Evolutionary conservation across 2,113 vertebrate genomes (phyloP).

Genomic region (Melanotaenia duboulayi): DNA sequence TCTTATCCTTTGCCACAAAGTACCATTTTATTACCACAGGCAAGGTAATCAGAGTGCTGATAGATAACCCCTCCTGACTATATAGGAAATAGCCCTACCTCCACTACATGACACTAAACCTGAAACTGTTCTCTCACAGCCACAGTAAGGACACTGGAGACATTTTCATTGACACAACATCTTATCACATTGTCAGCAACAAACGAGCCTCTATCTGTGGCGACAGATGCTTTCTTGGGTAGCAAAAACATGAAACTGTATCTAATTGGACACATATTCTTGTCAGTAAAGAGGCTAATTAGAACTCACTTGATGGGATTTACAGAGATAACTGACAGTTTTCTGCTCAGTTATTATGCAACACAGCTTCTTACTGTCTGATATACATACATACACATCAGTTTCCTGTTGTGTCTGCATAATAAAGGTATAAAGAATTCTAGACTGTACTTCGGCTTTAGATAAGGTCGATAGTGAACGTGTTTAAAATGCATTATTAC

Average conservation of each 20-base stretch:
- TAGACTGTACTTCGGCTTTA: neutral
- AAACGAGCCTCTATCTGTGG: conserved; percentile 46
- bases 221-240: conserved; percentile 43
- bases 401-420: conserved; percentile 25
- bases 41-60: conserved; percentile 40
- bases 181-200: conserved; percentile 45
- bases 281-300: conserved; percentile 66
- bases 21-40: conserved; percentile 51
- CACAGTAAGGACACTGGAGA: conserved; percentile 23
- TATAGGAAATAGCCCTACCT: conserved; percentile 7
- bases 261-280: conserved; percentile 61
- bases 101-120: conserved; percentile 10
- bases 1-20: conserved; percentile 54
- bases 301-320: conserved; percentile 51
- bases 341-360: conserved; percentile 46
- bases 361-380: conserved; percentile 27
- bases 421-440: conserved; percentile 24
- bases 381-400: conserved; percentile 33
- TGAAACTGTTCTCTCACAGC: conserved; percentile 16
- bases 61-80: conserved; percentile 16
- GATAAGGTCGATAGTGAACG: neutral
- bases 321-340: conserved; percentile 51
- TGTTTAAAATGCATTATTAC: neutral
- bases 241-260: conserved; percentile 56
- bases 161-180: conserved; percentile 39